Percentiles rank a stretch among this genome's conserved stretches.
These are phyloP conservation scores for Scartelaos histophorus DNA, from an alignment of 2,113 vertebrate species.

Conservation along the genomic window DNA sequence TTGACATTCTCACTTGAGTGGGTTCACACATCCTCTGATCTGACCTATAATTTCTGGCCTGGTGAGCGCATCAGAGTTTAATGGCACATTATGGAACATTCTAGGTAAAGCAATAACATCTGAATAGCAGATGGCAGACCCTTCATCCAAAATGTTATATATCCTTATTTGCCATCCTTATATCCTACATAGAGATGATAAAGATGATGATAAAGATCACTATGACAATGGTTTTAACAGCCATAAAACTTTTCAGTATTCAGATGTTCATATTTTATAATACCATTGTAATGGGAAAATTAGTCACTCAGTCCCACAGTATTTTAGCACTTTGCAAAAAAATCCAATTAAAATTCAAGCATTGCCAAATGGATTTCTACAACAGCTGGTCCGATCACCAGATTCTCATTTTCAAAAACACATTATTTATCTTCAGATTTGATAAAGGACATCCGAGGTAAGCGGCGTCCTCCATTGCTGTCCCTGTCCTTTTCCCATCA, in stretches of 20 bases:
- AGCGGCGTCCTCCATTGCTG: conserved; percentile 16
- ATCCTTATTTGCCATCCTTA: no score
- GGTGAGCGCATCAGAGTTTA: no score
- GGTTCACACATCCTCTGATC: no score
- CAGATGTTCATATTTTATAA: not conserved
- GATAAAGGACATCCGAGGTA: conserved; percentile 1
- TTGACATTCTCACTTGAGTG: no score
- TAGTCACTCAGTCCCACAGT: not conserved
- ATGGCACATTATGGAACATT: no score
- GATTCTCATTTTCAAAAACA: conserved; percentile 1
- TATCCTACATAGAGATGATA: no score
- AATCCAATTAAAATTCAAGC: conserved; percentile 3
- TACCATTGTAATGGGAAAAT: not conserved
- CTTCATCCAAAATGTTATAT: no score
- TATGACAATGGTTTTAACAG: no score
- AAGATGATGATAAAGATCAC: no score
- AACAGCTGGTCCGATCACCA: not conserved
- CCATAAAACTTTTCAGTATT: not conserved
- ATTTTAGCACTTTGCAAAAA: not conserved
- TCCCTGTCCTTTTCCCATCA: conserved; percentile 14
- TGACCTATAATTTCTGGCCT: no score
- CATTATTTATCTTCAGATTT: not conserved
- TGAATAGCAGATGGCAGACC: no score
- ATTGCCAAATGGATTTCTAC: not conserved
- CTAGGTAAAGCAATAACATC: no score